Evolutionary conservation across 2,113 vertebrate genomes (phyloP).

Genomic region (Hipposideros armiger): DNA sequence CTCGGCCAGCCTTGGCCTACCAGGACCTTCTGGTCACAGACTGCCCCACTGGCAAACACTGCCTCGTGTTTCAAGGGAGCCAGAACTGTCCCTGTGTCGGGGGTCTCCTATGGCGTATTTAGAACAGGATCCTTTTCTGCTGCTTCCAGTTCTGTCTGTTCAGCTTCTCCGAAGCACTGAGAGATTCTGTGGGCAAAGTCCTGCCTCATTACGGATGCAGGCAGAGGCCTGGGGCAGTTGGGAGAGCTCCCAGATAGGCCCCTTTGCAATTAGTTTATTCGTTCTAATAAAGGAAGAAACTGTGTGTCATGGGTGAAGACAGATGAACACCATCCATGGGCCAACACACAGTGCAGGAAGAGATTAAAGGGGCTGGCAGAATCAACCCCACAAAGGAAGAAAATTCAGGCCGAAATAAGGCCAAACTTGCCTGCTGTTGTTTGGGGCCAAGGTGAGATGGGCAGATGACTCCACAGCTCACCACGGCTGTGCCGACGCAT

Average conservation of each 20-base stretch:
- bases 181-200: background rate
- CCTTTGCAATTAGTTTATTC: background rate
- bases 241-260: background rate
- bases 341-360: background rate
- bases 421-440: background rate
- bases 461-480: fast-evolving
- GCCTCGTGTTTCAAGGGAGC: fast-evolving
- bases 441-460: fast-evolving
- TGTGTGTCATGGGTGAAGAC: background rate
- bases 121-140: background rate
- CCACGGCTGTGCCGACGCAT: fast-evolving
- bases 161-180: background rate
- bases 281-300: background rate
- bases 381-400: background rate
- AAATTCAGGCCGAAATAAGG: background rate
- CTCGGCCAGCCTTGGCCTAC: background rate
- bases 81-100: background rate
- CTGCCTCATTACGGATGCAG: background rate
- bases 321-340: background rate
- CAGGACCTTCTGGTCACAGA: background rate
- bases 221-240: background rate
- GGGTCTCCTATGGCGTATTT: background rate
- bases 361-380: background rate
- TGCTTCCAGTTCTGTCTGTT: background rate
- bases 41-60: fast-evolving